Evolutionary conservation across 1,140 invertebrate genomes (phyloP).

Genomic region (Polypedilum vanderplanki): DNA sequence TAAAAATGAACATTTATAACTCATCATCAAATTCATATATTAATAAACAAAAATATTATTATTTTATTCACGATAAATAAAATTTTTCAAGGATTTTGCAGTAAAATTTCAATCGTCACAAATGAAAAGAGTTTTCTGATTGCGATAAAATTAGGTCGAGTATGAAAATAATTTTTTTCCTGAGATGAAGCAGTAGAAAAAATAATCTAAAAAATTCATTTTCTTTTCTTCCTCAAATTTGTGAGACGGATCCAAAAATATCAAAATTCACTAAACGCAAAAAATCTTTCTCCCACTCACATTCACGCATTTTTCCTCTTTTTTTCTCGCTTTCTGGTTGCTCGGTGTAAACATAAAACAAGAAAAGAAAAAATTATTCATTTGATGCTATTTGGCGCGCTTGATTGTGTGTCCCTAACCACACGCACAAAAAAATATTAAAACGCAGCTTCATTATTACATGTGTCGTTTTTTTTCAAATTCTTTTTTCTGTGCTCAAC

Average conservation of each 20-base stretch:
- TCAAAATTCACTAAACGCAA: conserved; percentile 20
- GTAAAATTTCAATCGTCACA: too few relatives aligned
- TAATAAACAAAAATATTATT: too few relatives aligned
- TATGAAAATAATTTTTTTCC: background rate
- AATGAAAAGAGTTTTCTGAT: background rate
- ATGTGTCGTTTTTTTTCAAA: background rate
- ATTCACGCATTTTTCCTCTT: background rate
- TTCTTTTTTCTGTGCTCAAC: background rate
- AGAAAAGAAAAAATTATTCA: background rate
- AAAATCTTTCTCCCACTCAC: conserved; percentile 15
- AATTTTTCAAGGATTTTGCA: background rate
- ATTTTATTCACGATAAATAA: too few relatives aligned
- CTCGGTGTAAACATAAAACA: background rate
- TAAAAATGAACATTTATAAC: too few relatives aligned
- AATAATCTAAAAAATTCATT: background rate
- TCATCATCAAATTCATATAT: too few relatives aligned
- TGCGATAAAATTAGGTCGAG: conserved; percentile 19
- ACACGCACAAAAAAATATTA: conserved; percentile 5
- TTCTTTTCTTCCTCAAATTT: background rate
- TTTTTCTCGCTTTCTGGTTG: background rate
- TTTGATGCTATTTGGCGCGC: background rate
- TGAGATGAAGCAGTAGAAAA: background rate
- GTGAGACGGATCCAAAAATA: conserved; percentile 24
- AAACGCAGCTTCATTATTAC: conserved; percentile 17
- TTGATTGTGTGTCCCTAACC: conserved; percentile 8